Percentiles rank a stretch among this genome's conserved stretches.
phyloP scores from a whole-genome alignment of 2,888 invertebrate genomes.

The Dorcus parallelipipedus region DNA sequence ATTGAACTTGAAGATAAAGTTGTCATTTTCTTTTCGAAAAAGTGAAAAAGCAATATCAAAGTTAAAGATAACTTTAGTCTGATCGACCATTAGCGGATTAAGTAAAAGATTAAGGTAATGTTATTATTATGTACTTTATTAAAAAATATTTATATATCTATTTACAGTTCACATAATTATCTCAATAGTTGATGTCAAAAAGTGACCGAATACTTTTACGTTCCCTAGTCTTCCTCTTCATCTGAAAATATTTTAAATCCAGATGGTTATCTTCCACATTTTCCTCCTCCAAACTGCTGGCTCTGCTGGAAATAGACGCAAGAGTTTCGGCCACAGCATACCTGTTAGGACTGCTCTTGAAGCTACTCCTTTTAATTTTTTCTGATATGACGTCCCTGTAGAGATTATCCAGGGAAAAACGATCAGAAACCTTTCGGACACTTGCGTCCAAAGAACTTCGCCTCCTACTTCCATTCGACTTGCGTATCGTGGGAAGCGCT shows the following conservation, averaged over 20 bases:
- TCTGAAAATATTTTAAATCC: constrained; percentile 14
- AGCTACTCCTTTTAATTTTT: constrained; percentile 10
- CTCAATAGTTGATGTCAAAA: constrained; percentile 16
- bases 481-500: constrained; percentile 31
- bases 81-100: too few species aligned
- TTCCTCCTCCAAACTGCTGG: constrained; percentile 2
- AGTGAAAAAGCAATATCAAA: too few species aligned
- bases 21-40: too few species aligned
- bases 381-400: constrained; percentile 12
- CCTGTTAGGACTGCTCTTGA: constrained; percentile 12
- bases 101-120: too few species aligned
- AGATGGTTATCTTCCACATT: constrained; percentile 16
- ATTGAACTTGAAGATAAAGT: too few species aligned
- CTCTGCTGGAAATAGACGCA: constrained; percentile 15
- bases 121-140: too few species aligned
- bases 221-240: constrained; percentile 7
- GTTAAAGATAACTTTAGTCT: too few species aligned
- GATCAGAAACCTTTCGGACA: constrained; percentile 8
- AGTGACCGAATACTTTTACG: constrained; percentile 15
- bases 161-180: too few species aligned
- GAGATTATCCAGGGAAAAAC: constrained; percentile 14
- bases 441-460: not conserved
- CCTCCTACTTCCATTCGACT: too few species aligned
- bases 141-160: too few species aligned
- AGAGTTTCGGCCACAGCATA: constrained; percentile 12